These are phyloP conservation scores for Yponomeuta sedellus DNA, from an alignment of 2,888 invertebrate species.

Conservation along the genomic window DNA sequence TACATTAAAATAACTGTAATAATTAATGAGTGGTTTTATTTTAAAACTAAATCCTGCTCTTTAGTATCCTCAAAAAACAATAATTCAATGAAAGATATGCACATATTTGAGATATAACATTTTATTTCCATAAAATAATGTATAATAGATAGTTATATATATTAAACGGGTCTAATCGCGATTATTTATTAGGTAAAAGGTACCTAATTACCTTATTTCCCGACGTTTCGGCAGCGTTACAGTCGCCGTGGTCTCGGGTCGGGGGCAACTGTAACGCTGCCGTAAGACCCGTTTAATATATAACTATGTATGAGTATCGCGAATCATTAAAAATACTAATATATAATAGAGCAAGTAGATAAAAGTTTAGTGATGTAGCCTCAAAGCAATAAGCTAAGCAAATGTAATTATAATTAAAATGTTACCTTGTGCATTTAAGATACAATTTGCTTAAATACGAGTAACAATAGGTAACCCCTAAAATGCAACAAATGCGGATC, in stretches of 20 bases:
- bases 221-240: too few relatives aligned
- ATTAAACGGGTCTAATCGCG: too few relatives aligned
- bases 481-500: neutral
- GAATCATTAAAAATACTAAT: too few relatives aligned
- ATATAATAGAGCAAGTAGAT: too few relatives aligned
- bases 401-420: neutral
- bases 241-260: too few relatives aligned
- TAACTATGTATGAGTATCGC: too few relatives aligned
- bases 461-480: neutral
- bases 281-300: too few relatives aligned
- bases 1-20: slow-evolving; percentile 75
- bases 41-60: slow-evolving; percentile 14
- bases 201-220: too few relatives aligned
- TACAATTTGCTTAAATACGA: slow-evolving; percentile 3
- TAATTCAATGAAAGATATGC: slow-evolving; percentile 7
- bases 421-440: slow-evolving; percentile 1
- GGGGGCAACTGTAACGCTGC: too few relatives aligned
- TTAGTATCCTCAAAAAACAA: neutral
- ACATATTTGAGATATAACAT: slow-evolving; percentile 6
- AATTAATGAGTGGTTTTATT: slow-evolving; percentile 57
- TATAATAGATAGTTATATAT: too few relatives aligned
- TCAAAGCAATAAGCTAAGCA: neutral
- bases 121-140: slow-evolving; percentile 13
- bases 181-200: too few relatives aligned
- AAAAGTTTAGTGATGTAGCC: neutral